Evolutionary conservation across 2,888 invertebrate species (phyloP).

Genomic region (Dioctria rufipes): DNA sequence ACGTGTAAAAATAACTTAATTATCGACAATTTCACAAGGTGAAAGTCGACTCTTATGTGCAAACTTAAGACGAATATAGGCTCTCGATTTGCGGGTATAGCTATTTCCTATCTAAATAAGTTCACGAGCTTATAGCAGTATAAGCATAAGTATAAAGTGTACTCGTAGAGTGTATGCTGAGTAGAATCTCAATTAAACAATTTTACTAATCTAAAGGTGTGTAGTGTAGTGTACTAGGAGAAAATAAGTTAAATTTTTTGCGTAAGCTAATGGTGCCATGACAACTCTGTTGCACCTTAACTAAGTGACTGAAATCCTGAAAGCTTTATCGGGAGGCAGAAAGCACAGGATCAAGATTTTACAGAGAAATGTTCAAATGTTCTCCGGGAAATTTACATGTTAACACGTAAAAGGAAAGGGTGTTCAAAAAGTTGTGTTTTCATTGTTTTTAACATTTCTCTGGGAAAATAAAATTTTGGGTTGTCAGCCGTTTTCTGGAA

Average conservation of each 20-base stretch:
- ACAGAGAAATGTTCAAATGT: neutral
- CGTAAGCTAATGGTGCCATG: constrained; percentile 49
- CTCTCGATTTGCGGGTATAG: neutral
- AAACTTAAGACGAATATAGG: neutral
- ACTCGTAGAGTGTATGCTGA: too few species aligned
- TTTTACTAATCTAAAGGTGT: neutral
- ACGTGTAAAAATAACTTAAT: constrained; percentile 29
- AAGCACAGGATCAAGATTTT: constrained; percentile 19
- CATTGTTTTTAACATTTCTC: too few species aligned
- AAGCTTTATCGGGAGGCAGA: constrained; percentile 23
- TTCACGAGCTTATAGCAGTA: neutral
- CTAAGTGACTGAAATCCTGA: constrained; percentile 57
- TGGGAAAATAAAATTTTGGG: too few species aligned
- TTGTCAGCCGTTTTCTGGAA: too few species aligned
- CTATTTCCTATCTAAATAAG: constrained; percentile 10
- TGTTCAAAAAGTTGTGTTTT: too few species aligned
- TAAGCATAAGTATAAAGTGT: neutral
- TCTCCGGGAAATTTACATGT: too few species aligned
- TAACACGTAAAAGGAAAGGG: too few species aligned
- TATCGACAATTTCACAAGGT: constrained; percentile 42
- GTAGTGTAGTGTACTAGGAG: neutral
- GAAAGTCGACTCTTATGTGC: neutral
- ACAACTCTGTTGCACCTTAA: constrained; percentile 54
- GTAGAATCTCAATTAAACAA: neutral
- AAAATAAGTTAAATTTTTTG: constrained; percentile 23